Evolutionary conservation across 2,113 vertebrate genomes (phyloP), one percentile per base, ranked within the genome.

Genomic region (Pelobates fuscus): DNA sequence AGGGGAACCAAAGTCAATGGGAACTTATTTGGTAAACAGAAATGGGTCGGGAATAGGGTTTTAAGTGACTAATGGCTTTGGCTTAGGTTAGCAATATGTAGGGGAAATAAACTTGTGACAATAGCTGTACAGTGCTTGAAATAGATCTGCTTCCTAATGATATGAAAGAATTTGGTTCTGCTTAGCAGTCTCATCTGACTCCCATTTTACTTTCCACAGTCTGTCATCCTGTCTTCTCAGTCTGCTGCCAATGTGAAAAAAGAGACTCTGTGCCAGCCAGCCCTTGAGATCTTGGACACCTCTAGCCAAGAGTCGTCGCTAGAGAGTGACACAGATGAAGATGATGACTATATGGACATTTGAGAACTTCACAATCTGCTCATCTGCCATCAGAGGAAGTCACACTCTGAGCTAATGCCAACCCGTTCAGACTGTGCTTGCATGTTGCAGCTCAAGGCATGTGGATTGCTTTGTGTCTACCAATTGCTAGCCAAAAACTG

Each of bases 281-380:
- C 94, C 10, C 90, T 98, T 84, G 97, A 98, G 86, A 94, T 97
- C 75, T 93, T 98, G 81, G 97, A 99, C 88, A 98, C 94, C 0
- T 98, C 97, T 32, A 98, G 96, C 89, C 97, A 98, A 88, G 96
- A 98, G 87, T 98, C 97, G 11, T 98, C 96, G 0, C 88, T 97
- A 81, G 96, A 98, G 85, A 99, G 97, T 27, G 97, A 99, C 86
- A 94, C 95, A 0, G 97, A 99, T 5, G 96, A 98, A 81, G 96
- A 98, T 18, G 92, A 97, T 2, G 95, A 98, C 78, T 95, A 94
- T 89, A 98, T 98, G 97, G 97, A 99, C 87, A 91, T 95, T 81
- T 97, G 92, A 98, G 67, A 77, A 80, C 21, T 44, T 23, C 37
- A 17, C 54, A 57, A 12, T 57, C 5, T 32, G 18, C 26, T 59